phyloP scores from a whole-genome alignment of 1,140 invertebrate species.

The Dufourea novaeangliae region DNA sequence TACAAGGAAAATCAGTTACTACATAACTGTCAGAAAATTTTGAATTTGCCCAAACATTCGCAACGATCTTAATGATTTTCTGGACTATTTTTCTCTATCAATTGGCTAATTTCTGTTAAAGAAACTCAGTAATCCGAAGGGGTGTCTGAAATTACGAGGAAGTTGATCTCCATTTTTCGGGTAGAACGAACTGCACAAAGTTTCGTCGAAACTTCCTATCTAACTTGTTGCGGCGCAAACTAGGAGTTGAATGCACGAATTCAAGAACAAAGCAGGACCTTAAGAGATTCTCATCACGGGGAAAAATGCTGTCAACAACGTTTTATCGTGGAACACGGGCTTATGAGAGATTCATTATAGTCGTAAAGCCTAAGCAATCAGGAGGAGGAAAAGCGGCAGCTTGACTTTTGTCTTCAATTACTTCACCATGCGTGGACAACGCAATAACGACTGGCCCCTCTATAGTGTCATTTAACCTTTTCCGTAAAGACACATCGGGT shows the following conservation, averaged over 20 bases:
- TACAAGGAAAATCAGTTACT: too few relatives aligned
- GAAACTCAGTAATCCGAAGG: too few relatives aligned
- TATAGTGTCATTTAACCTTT: constrained; percentile 43
- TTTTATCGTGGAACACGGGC: constrained; percentile 40
- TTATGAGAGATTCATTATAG: constrained; percentile 10
- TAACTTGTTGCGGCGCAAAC: too few relatives aligned
- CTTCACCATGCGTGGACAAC: constrained; percentile 30
- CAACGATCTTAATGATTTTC: too few relatives aligned
- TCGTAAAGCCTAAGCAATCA: constrained; percentile 61
- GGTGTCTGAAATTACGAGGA: too few relatives aligned
- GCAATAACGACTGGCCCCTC: constrained; percentile 33
- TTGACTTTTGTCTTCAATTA: constrained; percentile 52
- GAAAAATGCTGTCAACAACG: constrained; percentile 47
- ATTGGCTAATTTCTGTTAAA: too few relatives aligned
- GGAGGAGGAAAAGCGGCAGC: constrained; percentile 45
- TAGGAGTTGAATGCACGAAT: not conserved
- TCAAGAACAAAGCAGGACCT: not conserved
- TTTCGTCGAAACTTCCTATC: too few relatives aligned
- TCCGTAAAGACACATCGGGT: not conserved
- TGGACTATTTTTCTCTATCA: too few relatives aligned
- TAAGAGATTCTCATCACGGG: constrained; percentile 9
- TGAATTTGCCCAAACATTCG: too few relatives aligned
- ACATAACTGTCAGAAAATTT: too few relatives aligned
- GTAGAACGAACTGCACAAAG: too few relatives aligned
- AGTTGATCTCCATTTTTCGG: too few relatives aligned